Percentiles rank a stretch among this genome's conserved stretches.
Evolutionary conservation across 2,888 invertebrate genomes (phyloP).

Genomic region (Panopea generosa): DNA sequence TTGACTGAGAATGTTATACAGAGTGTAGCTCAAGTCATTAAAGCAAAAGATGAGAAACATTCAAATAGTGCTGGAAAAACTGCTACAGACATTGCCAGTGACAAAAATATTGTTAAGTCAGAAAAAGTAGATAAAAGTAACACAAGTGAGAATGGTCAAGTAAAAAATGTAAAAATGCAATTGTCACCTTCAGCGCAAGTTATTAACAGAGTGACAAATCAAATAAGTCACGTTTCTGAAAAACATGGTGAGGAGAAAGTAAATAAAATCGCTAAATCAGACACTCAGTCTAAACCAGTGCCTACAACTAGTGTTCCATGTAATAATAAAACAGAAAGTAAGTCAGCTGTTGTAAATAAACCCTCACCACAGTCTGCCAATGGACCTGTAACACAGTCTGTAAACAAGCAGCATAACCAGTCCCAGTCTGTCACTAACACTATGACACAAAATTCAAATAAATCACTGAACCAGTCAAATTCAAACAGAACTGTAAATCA

Average conservation of each 20-base stretch:
- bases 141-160: not conserved
- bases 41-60: conserved; percentile 30
- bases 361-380: not conserved
- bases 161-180: conserved; percentile 49
- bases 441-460: conserved; percentile 11
- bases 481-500: conserved; percentile 34
- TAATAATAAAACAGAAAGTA: not conserved
- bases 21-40: conserved; percentile 42
- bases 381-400: not conserved
- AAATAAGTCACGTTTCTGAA: not conserved
- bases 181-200: conserved; percentile 46
- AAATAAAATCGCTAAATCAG: not conserved
- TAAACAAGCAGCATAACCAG: not conserved
- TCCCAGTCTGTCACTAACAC: conserved; percentile 4
- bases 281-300: no score
- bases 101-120: conserved; percentile 18
- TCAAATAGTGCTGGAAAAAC: conserved; percentile 20
- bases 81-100: conserved; percentile 7
- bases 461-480: conserved; percentile 28
- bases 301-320: not conserved
- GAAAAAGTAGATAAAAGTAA: conserved; percentile 12
- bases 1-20: conserved; percentile 64
- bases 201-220: conserved; percentile 19
- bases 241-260: not conserved
- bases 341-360: not conserved